These are phyloP conservation scores for Lomographa bimaculata DNA, from an alignment of 2,888 invertebrate genomes.

Conservation along the genomic window DNA sequence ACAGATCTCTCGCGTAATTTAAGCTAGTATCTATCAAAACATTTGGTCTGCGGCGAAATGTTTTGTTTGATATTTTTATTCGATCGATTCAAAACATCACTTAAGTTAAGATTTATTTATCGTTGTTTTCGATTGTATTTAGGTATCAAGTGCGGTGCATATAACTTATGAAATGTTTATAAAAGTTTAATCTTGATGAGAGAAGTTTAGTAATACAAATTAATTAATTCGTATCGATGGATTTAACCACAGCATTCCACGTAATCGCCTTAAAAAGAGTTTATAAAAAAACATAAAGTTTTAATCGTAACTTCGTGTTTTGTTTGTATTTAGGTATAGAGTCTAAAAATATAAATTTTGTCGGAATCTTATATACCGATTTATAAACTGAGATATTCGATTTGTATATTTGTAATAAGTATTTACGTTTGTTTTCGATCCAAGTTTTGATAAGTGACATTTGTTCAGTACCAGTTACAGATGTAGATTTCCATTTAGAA, in stretches of 20 bases:
- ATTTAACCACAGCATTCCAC: slow-evolving; percentile 28
- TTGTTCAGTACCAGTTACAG: neutral
- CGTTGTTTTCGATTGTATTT: slow-evolving; percentile 46
- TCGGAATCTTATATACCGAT: slow-evolving; percentile 12
- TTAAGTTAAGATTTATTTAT: slow-evolving; percentile 45
- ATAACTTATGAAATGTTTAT: slow-evolving; percentile 52
- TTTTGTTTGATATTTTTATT: slow-evolving; percentile 36
- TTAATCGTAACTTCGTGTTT: slow-evolving; percentile 31
- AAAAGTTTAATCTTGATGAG: slow-evolving; percentile 47
- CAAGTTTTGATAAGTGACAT: neutral
- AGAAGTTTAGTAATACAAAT: slow-evolving; percentile 48
- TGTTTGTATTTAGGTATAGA: slow-evolving; percentile 29
- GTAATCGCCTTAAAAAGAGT: slow-evolving; percentile 35
- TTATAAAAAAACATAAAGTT: slow-evolving; percentile 33
- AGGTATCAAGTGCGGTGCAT: slow-evolving; percentile 52
- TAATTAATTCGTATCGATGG: slow-evolving; percentile 40
- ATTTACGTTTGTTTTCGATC: slow-evolving; percentile 1
- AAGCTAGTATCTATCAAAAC: slow-evolving; percentile 28
- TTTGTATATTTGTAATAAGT: slow-evolving; percentile 10
- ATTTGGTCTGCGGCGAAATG: slow-evolving; percentile 14
- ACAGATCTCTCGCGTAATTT: slow-evolving; percentile 36
- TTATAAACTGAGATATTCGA: slow-evolving; percentile 13
- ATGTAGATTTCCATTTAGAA: neutral
- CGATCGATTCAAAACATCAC: slow-evolving; percentile 48
- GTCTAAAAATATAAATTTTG: slow-evolving; percentile 18